Base-by-base conservation (phyloP, 1,140 invertebrate species). In the Drosophila parvula region DNA sequence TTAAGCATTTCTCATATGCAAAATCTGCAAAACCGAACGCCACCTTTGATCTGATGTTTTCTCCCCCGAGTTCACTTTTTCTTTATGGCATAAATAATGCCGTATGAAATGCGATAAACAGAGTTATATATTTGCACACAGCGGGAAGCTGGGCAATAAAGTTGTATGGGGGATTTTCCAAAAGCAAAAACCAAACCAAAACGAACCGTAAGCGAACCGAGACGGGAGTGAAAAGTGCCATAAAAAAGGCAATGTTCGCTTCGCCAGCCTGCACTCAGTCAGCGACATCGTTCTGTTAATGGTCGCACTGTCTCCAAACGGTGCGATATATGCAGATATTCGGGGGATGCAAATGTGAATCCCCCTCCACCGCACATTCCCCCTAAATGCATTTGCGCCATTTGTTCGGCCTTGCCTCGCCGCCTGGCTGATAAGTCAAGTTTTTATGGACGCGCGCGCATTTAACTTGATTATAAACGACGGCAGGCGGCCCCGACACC, bases 391-490 rank as follows among this genome's bases (percentile, higher is more conserved):
- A 83, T 83, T 83, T 83, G 75, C 51, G 78, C 74, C 81, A 81
- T 77, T 86, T 86, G 81, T 70, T 55, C 64, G 71, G 71, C 71
- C 74, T 61, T 68, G 71, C 71, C 74, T 40, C 51, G 55, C 59
- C 75, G 45, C 43, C 38, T 27, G 82, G 63, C 65, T 86, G 82
- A 86, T 86, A 86, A 86, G 67, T 82, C 83, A 77, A 79, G 71
- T 77, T 88, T 86, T 86, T 86, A 89, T 86, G 61, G 84, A 81
- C 60, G 56, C 47, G 83, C 76, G 73, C 63, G 79, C 83, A 86
- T 83, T 86, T 86, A 86, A 86, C 83, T 86, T 86, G 83, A 88
- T 86, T 86, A 88, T 88, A 88, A 86, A 86, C 84, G 83, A 86
- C 84, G 77, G 80, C 83, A 79, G 79, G 76, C 79, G 83, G 84